A percentile compares a stretch with the other conserved stretches of the same genome.
phyloP scores from a whole-genome alignment of 2,113 vertebrate species.

The Elgaria multicarinata region DNA sequence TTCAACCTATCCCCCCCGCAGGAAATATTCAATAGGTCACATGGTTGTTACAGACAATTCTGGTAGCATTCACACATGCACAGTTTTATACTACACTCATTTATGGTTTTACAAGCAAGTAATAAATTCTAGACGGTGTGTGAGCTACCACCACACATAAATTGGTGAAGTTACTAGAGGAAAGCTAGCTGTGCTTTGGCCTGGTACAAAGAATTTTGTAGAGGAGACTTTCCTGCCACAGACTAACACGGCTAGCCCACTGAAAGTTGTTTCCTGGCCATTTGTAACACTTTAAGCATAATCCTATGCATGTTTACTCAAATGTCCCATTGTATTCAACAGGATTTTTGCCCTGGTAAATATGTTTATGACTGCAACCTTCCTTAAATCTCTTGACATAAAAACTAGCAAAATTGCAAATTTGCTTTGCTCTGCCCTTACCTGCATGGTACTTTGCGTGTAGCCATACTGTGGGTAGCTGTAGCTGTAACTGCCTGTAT shows the following conservation, averaged over 20 bases:
- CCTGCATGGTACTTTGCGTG: slow-evolving; percentile 86
- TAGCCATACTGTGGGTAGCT: slow-evolving; percentile 90
- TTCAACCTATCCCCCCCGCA: not conserved
- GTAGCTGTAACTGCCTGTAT: slow-evolving; percentile 86
- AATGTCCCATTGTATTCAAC: not conserved
- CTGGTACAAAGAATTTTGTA: not conserved
- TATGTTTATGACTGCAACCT: not conserved
- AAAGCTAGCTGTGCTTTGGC: not conserved
- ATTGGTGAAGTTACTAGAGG: not conserved
- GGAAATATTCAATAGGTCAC: not conserved
- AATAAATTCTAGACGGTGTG: not conserved
- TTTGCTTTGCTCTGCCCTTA: slow-evolving; percentile 33
- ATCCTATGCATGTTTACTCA: not conserved
- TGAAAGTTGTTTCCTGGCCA: not conserved
- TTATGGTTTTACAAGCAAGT: not conserved
- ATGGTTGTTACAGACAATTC: not conserved
- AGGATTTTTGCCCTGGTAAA: not conserved
- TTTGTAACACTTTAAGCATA: not conserved
- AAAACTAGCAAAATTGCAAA: not conserved
- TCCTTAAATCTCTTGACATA: not conserved
- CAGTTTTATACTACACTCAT: not conserved
- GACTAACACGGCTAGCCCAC: not conserved
- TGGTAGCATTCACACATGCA: not conserved
- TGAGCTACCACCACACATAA: not conserved
- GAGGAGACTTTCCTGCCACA: not conserved